A percentile compares a stretch with the other conserved stretches of the same genome.
Evolutionary conservation across 2,113 vertebrate genomes (phyloP).

Genomic region (Parotia lawesii): DNA sequence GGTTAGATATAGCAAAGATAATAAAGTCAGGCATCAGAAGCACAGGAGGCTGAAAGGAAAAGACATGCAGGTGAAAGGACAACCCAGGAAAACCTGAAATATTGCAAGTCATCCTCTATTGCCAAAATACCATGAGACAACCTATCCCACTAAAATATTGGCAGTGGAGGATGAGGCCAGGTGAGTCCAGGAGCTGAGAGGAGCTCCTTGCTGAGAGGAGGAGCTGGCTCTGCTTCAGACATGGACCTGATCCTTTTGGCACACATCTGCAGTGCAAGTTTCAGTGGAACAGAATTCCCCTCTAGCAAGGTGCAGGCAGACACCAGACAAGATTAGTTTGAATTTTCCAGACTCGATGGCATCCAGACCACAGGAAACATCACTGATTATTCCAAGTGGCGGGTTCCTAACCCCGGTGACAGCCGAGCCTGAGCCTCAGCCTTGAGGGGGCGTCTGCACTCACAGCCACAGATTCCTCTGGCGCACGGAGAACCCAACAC

Average conservation of each 20-base stretch:
- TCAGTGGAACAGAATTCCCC: not conserved
- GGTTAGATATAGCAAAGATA: not conserved
- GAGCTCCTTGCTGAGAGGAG: not conserved
- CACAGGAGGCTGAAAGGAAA: not conserved
- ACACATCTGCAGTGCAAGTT: fast-evolving
- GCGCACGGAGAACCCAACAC: fast-evolving
- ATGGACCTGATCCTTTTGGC: not conserved
- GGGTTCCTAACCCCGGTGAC: fast-evolving
- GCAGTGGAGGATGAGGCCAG: fast-evolving
- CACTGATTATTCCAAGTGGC: not conserved
- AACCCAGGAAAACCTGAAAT: not conserved
- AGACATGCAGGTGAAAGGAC: not conserved
- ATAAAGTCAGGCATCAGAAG: not conserved
- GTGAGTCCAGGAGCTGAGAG: not conserved
- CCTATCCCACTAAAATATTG: fast-evolving
- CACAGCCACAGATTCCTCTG: fast-evolving
- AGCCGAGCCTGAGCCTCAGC: fast-evolving
- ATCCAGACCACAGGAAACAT: not conserved
- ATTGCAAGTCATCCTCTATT: not conserved
- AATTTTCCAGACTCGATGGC: not conserved
- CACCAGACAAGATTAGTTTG: not conserved
- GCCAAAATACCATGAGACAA: not conserved
- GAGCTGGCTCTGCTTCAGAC: not conserved
- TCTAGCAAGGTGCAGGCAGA: not conserved
- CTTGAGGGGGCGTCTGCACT: not conserved